Conservation (phyloP, 2,888 invertebrate genomes). For the Leptinotarsa juncta region DNA sequence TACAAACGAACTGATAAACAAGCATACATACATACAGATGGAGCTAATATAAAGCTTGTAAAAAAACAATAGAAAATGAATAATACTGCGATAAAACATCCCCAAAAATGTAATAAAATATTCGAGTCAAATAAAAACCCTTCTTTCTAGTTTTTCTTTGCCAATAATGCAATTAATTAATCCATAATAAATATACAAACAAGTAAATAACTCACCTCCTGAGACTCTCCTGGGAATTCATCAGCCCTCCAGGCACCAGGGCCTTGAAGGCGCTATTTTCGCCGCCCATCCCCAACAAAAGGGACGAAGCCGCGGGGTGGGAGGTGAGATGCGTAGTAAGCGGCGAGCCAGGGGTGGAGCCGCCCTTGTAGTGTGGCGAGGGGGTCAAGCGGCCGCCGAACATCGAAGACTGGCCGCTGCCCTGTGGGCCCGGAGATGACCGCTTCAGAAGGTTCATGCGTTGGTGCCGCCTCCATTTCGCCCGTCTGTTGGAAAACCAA, state of each 20-base stretch:
- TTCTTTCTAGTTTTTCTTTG: too few species aligned
- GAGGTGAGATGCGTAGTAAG: slow-evolving; percentile 67
- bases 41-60: too few species aligned
- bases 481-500: slow-evolving; percentile 99
- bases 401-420: slow-evolving; percentile 58
- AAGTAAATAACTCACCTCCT: slow-evolving; percentile 53
- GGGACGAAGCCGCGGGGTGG: slow-evolving; percentile 58
- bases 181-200: not conserved
- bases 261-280: slow-evolving; percentile 91
- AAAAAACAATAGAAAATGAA: too few species aligned
- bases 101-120: too few species aligned
- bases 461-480: slow-evolving; percentile 97
- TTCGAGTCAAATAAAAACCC: too few species aligned
- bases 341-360: slow-evolving; percentile 77
- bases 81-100: too few species aligned
- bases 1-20: too few species aligned
- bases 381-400: slow-evolving; percentile 65
- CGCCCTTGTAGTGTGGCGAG: slow-evolving; percentile 72
- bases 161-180: too few species aligned
- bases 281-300: slow-evolving; percentile 79
- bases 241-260: slow-evolving; percentile 73
- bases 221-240: slow-evolving; percentile 71
- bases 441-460: slow-evolving; percentile 93
- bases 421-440: slow-evolving; percentile 66
- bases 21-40: too few species aligned